Evolutionary conservation across 2,888 invertebrate genomes (phyloP).

Genomic region (Lepeophtheirus nordmannii): DNA sequence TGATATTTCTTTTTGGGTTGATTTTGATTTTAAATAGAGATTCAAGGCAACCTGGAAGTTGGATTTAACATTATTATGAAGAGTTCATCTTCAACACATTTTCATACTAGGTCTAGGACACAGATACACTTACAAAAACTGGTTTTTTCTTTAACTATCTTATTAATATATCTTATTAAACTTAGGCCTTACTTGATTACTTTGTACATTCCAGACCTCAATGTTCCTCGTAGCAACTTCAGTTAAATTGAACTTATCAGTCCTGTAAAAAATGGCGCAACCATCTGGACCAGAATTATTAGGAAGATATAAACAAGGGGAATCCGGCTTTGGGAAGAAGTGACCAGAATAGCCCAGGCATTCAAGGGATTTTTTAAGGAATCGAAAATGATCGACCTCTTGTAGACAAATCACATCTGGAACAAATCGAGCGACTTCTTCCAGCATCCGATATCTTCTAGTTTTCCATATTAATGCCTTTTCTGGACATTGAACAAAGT

Average conservation of each 20-base stretch:
- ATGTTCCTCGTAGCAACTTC: slow-evolving; percentile 44
- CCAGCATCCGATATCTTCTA: slow-evolving; percentile 49
- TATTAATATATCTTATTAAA: no score
- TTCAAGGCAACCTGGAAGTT: slow-evolving; percentile 44
- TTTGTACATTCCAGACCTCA: slow-evolving; percentile 56
- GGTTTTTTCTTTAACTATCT: slow-evolving; percentile 10
- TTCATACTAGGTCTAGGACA: no score
- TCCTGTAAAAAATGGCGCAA: slow-evolving; percentile 55
- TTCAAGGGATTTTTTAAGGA: slow-evolving; percentile 45
- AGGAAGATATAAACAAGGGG: slow-evolving; percentile 53
- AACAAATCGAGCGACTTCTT: slow-evolving; percentile 51
- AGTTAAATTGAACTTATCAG: slow-evolving; percentile 46
- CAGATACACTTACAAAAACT: background rate
- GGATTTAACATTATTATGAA: background rate
- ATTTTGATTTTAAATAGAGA: slow-evolving; percentile 41
- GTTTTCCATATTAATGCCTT: slow-evolving; percentile 53
- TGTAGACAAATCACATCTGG: slow-evolving; percentile 57
- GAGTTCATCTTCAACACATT: no score
- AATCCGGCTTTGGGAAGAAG: slow-evolving; percentile 59
- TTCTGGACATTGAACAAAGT: slow-evolving; percentile 52
- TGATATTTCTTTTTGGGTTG: slow-evolving; percentile 45
- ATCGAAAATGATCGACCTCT: slow-evolving; percentile 61
- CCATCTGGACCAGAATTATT: slow-evolving; percentile 62
- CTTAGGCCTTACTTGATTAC: slow-evolving; percentile 46
- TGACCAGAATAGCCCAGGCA: slow-evolving; percentile 50